Evolutionary conservation across 2,888 invertebrate species (phyloP), one percentile per base, ranked within the genome.

Genomic region (Petrolisthes manimaculis): DNA sequence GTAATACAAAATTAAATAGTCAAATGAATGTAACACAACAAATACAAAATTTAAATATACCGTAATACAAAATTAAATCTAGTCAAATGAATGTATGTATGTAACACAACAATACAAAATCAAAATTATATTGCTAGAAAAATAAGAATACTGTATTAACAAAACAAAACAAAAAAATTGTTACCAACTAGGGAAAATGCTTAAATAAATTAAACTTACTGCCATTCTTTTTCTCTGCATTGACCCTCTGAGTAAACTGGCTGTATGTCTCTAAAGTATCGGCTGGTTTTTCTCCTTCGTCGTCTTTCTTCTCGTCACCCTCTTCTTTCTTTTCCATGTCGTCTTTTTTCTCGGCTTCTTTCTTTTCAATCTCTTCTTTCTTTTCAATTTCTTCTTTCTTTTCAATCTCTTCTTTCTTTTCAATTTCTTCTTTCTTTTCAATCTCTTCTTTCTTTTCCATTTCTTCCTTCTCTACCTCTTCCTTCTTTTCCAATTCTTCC

Each of bases 211-310:
- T 37, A 37, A 37, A 85, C 89, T 71, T 75, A 90, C 90, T 89
- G 78, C 85, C 91, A 88, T 91, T 88, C 69, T 89, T 89, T 85
- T 91, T 88, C 77, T 91, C 91, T 4, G 88, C 89, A 69, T 87
- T 86, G 24, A 91, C 91, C 18, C 91, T 77, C 86, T 91, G 88
- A 67, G 91, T 89, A 82, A 91, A 91, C 83, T 91, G 91, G 82
- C 91, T 91, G 86, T 91, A 91, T 2, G 91, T 91, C 80, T 91
- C 91, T 18, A 91, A 75, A 3, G 81, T 83, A 69, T 91, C 91
- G 18, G 79, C 51, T 1, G 82, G 2, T 51, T 91, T 90, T 53
- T 89, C 86, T 9, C 54, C 55, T 6, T 56, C 83, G 8, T 55
- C 71, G 1, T 54, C 55, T 54, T 55, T 69, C 9, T 61, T 84